These are phyloP conservation scores for Gambelia wislizenii DNA, from an alignment of 2,797 vertebrate genomes.

Conservation along the genomic window DNA sequence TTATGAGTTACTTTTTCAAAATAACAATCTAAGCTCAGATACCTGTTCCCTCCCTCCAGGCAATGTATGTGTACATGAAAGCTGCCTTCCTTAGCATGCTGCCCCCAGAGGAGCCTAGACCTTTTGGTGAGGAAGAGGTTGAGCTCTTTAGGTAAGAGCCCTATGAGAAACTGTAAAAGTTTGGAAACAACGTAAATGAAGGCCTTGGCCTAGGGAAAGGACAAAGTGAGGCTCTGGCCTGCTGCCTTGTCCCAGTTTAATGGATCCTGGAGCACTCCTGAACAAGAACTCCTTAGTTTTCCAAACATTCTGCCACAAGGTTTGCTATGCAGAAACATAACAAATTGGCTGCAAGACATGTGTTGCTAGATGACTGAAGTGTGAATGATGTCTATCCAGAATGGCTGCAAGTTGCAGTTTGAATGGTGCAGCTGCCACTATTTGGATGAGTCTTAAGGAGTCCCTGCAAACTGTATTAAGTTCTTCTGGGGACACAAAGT, in stretches of 20 bases:
- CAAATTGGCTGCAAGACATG: neutral
- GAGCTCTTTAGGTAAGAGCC: conserved; percentile 84
- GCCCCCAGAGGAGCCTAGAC: conserved; percentile 78
- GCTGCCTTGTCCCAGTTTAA: neutral
- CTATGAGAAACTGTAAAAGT: no score
- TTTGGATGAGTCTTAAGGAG: neutral
- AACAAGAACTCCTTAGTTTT: neutral
- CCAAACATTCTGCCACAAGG: neutral
- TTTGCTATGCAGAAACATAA: neutral
- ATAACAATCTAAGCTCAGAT: neutral
- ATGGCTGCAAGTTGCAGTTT: neutral
- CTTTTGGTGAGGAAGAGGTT: conserved; percentile 86
- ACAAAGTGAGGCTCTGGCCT: neutral
- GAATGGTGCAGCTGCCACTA: neutral
- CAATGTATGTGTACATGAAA: conserved; percentile 91
- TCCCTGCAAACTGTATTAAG: no score
- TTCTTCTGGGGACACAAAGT: neutral
- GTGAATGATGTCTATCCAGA: neutral
- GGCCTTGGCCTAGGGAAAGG: neutral
- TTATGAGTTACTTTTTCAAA: neutral
- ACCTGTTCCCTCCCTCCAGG: conserved; percentile 68
- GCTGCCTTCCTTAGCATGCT: conserved; percentile 90
- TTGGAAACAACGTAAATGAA: conserved; percentile 18
- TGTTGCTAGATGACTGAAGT: neutral
- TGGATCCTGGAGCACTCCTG: neutral